Percentiles rank a stretch among this genome's conserved stretches.
Evolutionary conservation across 2,888 invertebrate species (phyloP).

Genomic region (Stegophylla sp.): DNA sequence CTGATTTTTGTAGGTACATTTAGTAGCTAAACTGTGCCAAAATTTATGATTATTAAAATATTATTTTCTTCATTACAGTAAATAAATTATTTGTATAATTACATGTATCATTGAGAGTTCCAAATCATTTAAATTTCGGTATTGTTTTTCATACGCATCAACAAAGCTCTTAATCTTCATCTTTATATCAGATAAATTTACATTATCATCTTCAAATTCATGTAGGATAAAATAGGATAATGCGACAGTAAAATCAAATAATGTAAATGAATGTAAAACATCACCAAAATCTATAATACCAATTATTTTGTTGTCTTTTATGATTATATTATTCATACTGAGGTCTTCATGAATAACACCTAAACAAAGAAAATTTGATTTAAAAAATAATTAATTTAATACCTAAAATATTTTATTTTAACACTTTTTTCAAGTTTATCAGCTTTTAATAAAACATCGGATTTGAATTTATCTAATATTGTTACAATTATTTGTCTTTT

Average conservation of each 20-base stretch:
- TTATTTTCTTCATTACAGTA: neutral
- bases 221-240: constrained; percentile 43
- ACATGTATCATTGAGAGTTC: constrained; percentile 44
- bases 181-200: constrained; percentile 22
- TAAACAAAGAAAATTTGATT: constrained; percentile 61
- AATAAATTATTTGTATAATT: constrained; percentile 1
- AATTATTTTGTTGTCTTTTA: constrained; percentile 63
- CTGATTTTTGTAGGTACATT: too few species aligned
- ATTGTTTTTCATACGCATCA: constrained; percentile 45
- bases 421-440: constrained; percentile 71
- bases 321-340: constrained; percentile 87
- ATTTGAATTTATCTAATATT: constrained; percentile 72
- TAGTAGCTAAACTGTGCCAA: too few species aligned
- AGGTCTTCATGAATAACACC: constrained; percentile 86
- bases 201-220: constrained; percentile 20
- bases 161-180: constrained; percentile 40
- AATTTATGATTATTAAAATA: too few species aligned
- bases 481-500: constrained; percentile 71
- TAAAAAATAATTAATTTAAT: constrained; percentile 1
- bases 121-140: constrained; percentile 22
- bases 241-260: constrained; percentile 48
- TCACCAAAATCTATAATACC: constrained; percentile 44
- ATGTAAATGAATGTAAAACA: constrained; percentile 31
- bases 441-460: constrained; percentile 70
- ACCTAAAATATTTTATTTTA: neutral